Evolutionary conservation across 2,888 invertebrate species (phyloP).

Genomic region (Thera britannica): DNA sequence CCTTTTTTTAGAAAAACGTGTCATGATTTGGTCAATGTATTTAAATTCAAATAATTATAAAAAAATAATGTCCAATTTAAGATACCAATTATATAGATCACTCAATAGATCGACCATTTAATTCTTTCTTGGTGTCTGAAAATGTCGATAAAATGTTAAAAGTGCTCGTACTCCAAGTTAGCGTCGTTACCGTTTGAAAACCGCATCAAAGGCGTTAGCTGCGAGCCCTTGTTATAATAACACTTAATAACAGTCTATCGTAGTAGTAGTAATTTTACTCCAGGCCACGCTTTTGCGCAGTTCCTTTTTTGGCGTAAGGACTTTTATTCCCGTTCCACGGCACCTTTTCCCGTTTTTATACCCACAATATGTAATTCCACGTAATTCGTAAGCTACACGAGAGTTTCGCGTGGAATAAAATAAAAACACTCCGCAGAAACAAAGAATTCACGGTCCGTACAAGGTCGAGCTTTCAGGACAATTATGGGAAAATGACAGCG

Average conservation of each 20-base stretch:
- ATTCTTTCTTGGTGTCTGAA: background rate
- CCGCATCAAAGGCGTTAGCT: constrained; percentile 27
- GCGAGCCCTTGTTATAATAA: constrained; percentile 32
- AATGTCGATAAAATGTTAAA: background rate
- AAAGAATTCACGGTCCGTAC: constrained; percentile 61
- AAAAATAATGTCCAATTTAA: too few species aligned
- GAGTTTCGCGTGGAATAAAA: constrained; percentile 33
- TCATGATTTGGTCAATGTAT: too few species aligned
- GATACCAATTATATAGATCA: too few species aligned
- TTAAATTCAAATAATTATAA: too few species aligned
- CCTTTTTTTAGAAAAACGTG: too few species aligned
- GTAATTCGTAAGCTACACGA: constrained; percentile 7
- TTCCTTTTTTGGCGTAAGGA: constrained; percentile 25
- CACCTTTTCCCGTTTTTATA: constrained; percentile 9
- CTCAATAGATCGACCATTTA: too few species aligned
- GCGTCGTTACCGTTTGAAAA: constrained; percentile 4
- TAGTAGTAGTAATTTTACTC: constrained; percentile 30
- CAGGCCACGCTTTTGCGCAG: constrained; percentile 36
- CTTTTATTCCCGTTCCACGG: constrained; percentile 7
- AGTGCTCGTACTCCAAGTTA: background rate
- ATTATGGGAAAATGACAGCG: constrained; percentile 65
- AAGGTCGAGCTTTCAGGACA: constrained; percentile 67
- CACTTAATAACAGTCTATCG: constrained; percentile 35
- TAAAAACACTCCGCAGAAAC: constrained; percentile 51
- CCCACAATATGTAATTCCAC: constrained; percentile 4